phyloP scores from a whole-genome alignment of 2,113 vertebrate genomes.

The Eleginops maclovinus region DNA sequence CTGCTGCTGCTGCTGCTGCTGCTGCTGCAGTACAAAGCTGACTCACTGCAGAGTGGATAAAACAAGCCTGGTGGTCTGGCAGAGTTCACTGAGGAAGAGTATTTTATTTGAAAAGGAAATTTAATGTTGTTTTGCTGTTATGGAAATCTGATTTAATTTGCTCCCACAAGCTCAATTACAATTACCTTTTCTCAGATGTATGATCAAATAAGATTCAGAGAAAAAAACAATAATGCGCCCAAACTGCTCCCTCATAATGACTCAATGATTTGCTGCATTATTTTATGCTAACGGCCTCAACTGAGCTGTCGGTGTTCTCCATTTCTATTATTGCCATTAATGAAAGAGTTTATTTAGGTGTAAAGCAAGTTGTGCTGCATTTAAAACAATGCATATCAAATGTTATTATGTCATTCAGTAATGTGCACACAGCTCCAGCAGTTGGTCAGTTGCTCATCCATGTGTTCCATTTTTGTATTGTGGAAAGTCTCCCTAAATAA shows the following conservation, averaged over 20 bases:
- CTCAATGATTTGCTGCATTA: slow-evolving; percentile 47
- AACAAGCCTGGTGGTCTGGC: slow-evolving; percentile 29
- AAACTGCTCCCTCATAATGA: slow-evolving; percentile 1
- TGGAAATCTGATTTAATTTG: slow-evolving; percentile 41
- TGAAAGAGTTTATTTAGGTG: slow-evolving; percentile 9
- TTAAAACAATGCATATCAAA: not conserved
- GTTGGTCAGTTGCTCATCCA: not conserved
- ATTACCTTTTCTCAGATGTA: slow-evolving; percentile 17
- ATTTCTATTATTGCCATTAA: slow-evolving; percentile 16
- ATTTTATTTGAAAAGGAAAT: slow-evolving; percentile 30
- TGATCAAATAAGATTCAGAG: slow-evolving; percentile 9
- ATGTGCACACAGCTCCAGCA: not conserved
- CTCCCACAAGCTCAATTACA: slow-evolving; percentile 27
- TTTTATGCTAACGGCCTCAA: slow-evolving; percentile 19
- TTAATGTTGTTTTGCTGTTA: slow-evolving; percentile 37
- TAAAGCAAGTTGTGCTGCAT: not conserved
- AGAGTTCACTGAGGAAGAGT: slow-evolving; percentile 38
- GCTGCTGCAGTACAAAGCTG: slow-evolving; percentile 56
- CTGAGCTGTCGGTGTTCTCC: not conserved
- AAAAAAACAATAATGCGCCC: not conserved
- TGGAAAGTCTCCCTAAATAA: slow-evolving; percentile 6
- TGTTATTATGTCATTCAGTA: slow-evolving; percentile 9
- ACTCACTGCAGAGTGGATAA: slow-evolving; percentile 66
- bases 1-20: no score
- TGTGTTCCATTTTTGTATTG: not conserved